Evolutionary conservation across 2,797 vertebrate genomes (phyloP).

Genomic region (Eupleurogrammus muticus): DNA sequence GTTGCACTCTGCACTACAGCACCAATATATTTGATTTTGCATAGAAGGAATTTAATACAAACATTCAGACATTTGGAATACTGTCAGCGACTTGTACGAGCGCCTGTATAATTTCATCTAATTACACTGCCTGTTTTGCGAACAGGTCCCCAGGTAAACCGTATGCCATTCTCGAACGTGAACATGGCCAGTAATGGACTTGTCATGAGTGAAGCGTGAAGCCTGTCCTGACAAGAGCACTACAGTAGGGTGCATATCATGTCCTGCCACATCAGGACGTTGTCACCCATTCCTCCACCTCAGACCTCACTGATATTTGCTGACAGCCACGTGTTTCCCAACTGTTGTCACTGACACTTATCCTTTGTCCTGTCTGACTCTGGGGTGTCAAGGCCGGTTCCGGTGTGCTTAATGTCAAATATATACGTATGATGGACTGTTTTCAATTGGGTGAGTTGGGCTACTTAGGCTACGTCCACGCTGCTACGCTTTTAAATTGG

Average conservation of each 20-base stretch:
- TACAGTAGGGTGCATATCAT: constrained; percentile 76
- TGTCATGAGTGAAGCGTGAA: constrained; percentile 68
- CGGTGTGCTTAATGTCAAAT: constrained; percentile 56
- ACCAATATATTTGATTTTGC: constrained; percentile 31
- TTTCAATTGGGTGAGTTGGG: constrained; percentile 36
- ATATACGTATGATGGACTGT: constrained; percentile 71
- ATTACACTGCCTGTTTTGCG: constrained; percentile 59
- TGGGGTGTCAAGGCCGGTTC: constrained; percentile 69
- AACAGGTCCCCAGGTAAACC: constrained; percentile 29
- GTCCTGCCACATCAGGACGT: constrained; percentile 71
- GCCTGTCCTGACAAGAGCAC: constrained; percentile 61
- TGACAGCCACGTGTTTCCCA: constrained; percentile 78
- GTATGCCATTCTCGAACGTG: constrained; percentile 40
- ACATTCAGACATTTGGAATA: constrained; percentile 49
- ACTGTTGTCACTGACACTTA: constrained; percentile 77
- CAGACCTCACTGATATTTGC: constrained; percentile 65
- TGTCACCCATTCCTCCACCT: constrained; percentile 53
- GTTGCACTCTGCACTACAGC: constrained; percentile 17
- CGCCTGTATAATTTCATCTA: constrained; percentile 46
- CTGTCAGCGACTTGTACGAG: constrained; percentile 41
- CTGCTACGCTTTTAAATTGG: too few relatives aligned
- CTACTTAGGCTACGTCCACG: too few relatives aligned
- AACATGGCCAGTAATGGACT: constrained; percentile 70
- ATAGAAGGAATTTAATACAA: constrained; percentile 48
- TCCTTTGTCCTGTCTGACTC: constrained; percentile 69